Conservation (phyloP, 2,797 vertebrate genomes). For the Pampus argenteus region DNA sequence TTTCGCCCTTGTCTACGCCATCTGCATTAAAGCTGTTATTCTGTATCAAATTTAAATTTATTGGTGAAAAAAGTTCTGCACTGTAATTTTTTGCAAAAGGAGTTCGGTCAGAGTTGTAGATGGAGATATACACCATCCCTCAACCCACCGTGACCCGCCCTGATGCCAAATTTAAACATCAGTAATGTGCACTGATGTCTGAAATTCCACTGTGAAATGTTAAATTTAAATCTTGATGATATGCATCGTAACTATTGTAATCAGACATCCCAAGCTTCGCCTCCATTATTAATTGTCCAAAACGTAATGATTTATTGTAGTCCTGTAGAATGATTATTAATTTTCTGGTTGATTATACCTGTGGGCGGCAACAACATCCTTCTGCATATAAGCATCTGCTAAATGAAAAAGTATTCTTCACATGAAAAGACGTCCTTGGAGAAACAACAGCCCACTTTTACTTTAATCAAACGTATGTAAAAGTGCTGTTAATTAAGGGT, state of each 20-base stretch:
- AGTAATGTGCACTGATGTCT: constrained; percentile 69
- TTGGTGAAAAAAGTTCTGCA: constrained; percentile 41
- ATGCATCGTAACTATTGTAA: constrained; percentile 90
- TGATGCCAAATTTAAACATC: constrained; percentile 73
- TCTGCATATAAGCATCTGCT: constrained; percentile 87
- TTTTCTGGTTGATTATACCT: constrained; percentile 97
- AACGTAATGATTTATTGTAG: constrained; percentile 96
- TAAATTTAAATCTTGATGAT: constrained; percentile 84
- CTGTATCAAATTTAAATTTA: constrained; percentile 26
- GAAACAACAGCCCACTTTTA: constrained; percentile 93
- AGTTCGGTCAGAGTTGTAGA: constrained; percentile 48
- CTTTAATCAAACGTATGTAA: constrained; percentile 95
- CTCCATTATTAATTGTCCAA: constrained; percentile 96
- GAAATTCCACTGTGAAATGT: constrained; percentile 59
- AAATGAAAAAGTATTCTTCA: constrained; percentile 86
- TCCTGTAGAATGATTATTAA: constrained; percentile 94
- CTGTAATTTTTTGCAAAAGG: constrained; percentile 37
- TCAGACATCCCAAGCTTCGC: constrained; percentile 91
- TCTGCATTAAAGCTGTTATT: background rate
- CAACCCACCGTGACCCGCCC: constrained; percentile 47
- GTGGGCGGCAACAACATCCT: constrained; percentile 90
- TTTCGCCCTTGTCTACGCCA: too few species aligned
- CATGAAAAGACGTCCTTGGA: constrained; percentile 90
- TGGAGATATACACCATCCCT: constrained; percentile 65
- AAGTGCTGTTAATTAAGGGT: constrained; percentile 92